phyloP scores from a whole-genome alignment of 1,140 invertebrate species.

The Drosophila azteca region DNA sequence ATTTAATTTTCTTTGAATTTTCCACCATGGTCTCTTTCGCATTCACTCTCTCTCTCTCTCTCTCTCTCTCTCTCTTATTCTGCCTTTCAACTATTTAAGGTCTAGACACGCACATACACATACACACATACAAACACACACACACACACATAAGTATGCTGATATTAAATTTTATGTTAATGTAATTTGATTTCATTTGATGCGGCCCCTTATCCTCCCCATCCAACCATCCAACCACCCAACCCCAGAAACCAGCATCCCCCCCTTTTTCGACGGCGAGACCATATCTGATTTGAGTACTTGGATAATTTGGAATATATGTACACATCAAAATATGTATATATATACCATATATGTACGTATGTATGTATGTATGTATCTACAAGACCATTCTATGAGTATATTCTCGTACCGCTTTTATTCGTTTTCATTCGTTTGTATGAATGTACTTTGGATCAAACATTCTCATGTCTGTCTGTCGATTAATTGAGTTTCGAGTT shows the following conservation, averaged over 20 bases:
- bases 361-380: conserved; percentile 14
- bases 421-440: conserved; percentile 18
- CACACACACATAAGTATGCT: conserved; percentile 49
- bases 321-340: conserved; percentile 30
- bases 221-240: not conserved
- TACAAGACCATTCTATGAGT: conserved; percentile 4
- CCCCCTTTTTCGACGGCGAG: conserved; percentile 4
- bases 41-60: conserved; percentile 3
- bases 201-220: not conserved
- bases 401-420: conserved; percentile 5
- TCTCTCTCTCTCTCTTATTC: conserved; percentile 15
- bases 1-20: conserved; percentile 52
- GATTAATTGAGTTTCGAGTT: conserved; percentile 39
- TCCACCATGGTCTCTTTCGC: conserved; percentile 15
- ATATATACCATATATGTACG: conserved; percentile 1
- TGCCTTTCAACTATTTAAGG: conserved; percentile 56
- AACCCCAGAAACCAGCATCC: not conserved
- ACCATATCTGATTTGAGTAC: conserved; percentile 41
- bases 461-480: conserved; percentile 22
- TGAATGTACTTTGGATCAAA: conserved; percentile 34
- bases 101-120: conserved; percentile 37
- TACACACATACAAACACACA: conserved; percentile 10
- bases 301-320: conserved; percentile 37
- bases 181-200: conserved; percentile 67
- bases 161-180: conserved; percentile 79